Percentiles rank a stretch among this genome's conserved stretches.
Conservation (phyloP, 2,113 vertebrate species). For the Macaca nemestrina region DNA sequence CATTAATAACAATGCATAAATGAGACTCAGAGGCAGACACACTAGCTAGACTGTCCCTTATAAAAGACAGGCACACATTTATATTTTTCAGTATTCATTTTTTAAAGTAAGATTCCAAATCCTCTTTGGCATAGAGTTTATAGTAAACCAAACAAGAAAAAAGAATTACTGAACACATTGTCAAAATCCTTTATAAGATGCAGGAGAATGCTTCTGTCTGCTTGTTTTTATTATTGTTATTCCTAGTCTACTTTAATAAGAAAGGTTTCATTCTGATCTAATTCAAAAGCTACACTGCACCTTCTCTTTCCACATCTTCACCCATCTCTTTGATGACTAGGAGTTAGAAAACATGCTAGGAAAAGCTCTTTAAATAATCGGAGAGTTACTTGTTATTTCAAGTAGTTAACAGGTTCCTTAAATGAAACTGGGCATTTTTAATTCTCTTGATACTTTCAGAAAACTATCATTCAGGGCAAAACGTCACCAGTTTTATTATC, state of each 20-base stretch:
- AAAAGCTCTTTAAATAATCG: neutral
- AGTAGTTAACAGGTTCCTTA: conserved; percentile 2
- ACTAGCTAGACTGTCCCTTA: neutral
- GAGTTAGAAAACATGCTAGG: neutral
- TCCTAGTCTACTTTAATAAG: conserved; percentile 16
- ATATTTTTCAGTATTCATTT: conserved; percentile 31
- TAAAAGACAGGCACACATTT: neutral
- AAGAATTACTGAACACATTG: neutral
- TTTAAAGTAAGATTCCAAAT: conserved; percentile 45
- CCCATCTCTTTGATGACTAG: neutral
- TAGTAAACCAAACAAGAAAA: neutral
- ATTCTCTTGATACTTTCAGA: conserved; percentile 9
- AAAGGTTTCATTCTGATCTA: conserved; percentile 7
- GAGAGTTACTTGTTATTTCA: neutral
- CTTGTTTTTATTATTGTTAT: neutral
- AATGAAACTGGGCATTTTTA: neutral
- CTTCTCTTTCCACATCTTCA: neutral
- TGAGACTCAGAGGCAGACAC: neutral
- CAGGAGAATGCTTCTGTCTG: neutral
- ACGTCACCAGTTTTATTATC: conserved; percentile 16
- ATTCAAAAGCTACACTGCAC: conserved; percentile 1
- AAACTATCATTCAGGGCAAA: conserved; percentile 22
- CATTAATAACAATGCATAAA: neutral
- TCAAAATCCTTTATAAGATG: neutral
- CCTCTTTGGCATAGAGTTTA: conserved; percentile 3